These are phyloP conservation scores for Myotis vivesi DNA, from an alignment of 2,797 vertebrate species.

Conservation along the genomic window DNA sequence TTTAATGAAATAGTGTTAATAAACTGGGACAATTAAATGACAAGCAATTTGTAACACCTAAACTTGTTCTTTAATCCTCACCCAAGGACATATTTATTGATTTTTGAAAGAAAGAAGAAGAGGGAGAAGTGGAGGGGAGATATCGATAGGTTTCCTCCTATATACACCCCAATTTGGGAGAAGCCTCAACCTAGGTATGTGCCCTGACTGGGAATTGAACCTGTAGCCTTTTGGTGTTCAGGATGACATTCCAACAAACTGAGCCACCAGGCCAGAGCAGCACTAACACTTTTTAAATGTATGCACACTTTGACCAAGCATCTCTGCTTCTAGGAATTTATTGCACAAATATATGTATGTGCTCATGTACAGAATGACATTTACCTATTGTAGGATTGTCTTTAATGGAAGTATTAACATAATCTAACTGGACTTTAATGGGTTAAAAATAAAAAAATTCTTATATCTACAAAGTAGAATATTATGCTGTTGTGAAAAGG, in stretches of 20 bases:
- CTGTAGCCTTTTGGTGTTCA: neutral
- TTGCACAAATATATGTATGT: neutral
- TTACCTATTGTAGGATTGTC: neutral
- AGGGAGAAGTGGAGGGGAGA: no score
- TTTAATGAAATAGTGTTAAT: neutral
- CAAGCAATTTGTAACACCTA: neutral
- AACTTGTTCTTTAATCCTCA: neutral
- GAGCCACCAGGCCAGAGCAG: neutral
- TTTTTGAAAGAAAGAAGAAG: neutral
- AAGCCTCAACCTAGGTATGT: neutral
- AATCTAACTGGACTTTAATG: neutral
- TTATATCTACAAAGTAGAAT: neutral
- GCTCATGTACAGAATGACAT: neutral
- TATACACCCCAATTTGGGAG: neutral
- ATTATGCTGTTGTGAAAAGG: slow-evolving; percentile 14
- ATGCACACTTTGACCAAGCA: neutral
- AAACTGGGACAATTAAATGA: neutral
- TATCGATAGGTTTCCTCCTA: neutral
- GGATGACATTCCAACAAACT: neutral
- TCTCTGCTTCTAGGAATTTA: neutral
- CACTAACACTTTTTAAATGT: neutral
- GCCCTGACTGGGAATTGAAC: neutral
- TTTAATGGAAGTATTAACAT: slow-evolving; percentile 2
- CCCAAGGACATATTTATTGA: neutral
- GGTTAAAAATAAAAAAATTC: neutral